phyloP scores from a whole-genome alignment of 1,140 invertebrate genomes.

The Drosophila tropicalis region DNA sequence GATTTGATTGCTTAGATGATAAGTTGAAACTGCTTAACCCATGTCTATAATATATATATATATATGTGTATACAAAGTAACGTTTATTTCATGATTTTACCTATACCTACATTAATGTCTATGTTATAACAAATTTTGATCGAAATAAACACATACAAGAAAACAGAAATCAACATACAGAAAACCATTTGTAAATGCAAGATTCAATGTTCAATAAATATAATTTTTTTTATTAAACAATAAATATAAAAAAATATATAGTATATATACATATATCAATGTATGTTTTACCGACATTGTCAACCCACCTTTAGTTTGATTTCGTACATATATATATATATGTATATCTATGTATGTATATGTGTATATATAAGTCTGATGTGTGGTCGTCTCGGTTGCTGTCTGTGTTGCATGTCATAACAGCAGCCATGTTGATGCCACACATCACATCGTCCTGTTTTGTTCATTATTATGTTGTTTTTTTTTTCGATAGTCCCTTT shows the following conservation, averaged over 20 bases:
- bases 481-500: not conserved
- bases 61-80: conserved; percentile 38
- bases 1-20: conserved; percentile 45
- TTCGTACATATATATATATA: conserved; percentile 41
- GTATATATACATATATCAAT: conserved; percentile 6
- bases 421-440: conserved; percentile 6
- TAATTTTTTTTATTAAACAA: conserved; percentile 32
- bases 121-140: conserved; percentile 7
- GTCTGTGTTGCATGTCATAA: too few relatives aligned
- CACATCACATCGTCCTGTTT: not conserved
- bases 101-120: not conserved
- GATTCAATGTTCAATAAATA: conserved; percentile 30
- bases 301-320: conserved; percentile 31
- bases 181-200: conserved; percentile 30
- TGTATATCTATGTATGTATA: conserved; percentile 22
- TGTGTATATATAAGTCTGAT: conserved; percentile 8
- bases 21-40: conserved; percentile 60
- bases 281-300: conserved; percentile 38
- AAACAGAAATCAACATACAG: not conserved
- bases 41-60: conserved; percentile 26
- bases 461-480: too few relatives aligned
- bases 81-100: conserved; percentile 45
- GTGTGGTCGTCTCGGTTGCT: not conserved
- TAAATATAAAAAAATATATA: not conserved
- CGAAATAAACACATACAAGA: not conserved